Base-by-base conservation (phyloP, 2,113 vertebrate genomes). In the Nibea coibor region DNA sequence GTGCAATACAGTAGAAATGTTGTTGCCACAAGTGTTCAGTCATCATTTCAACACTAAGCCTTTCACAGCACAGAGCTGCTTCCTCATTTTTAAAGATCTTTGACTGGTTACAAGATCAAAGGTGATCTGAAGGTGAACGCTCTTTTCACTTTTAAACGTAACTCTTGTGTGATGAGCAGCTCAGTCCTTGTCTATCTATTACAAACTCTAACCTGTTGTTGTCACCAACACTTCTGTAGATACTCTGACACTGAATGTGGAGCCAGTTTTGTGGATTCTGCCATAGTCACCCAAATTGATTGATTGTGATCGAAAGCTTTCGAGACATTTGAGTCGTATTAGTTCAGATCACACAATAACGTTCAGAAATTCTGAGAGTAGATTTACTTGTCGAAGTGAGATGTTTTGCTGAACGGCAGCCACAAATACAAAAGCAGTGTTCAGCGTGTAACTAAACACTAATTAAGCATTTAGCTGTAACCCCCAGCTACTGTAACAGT, bases 1-100 rank as follows among this genome's bases (percentile, higher is more conserved):
- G 89, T 90, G 85, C 81, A 87, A 85, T 80, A 87, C 53, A 63
- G 17, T 72, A 35, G 16, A 76, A 74, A 87, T 73, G 66, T 75
- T 73, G 64, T 73, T 82, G 70, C 80, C 73, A 81, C 82, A 75
- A 50, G 64, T 80, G 67, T 75, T 79, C 3, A 42, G 8, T 50
- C 50, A 10, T 70, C 42, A 80, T 82, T 74, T 82, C 74, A 81
- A 59, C 57, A 70, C 59, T 0, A 20, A 64, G 35, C 57, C 68
- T 79, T 81, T 82, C 50, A 62, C 17, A 81, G 53, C 59, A 69
- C 53, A 71, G 54, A 48, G 42, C 68, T 67, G 63, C 58, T 65
- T 53, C 54, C 43, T 76, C 53, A 4, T 54, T 22, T 54, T 59
- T 68, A 79, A 0, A 24, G 53, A 65, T 43, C 4, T 39, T 35